Conservation (phyloP, 1,140 invertebrate genomes). For the Papilio polytes region DNA sequence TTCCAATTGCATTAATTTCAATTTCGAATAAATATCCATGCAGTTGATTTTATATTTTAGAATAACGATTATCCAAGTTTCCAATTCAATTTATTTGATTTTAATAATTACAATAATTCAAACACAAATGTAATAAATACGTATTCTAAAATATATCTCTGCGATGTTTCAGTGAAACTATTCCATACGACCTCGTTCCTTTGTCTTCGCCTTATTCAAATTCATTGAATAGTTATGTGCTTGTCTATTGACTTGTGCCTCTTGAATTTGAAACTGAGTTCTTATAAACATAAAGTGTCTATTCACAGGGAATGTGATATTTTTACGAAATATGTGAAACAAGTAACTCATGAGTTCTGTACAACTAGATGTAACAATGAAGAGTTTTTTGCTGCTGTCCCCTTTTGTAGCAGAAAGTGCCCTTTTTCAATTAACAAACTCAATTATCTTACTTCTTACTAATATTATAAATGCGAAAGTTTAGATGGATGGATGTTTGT, state of each 20-base stretch:
- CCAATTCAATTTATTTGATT: neutral
- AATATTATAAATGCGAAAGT: too few species aligned
- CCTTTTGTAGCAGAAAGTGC: neutral
- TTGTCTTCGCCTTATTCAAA: slow-evolving; percentile 11
- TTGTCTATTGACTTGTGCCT: neutral
- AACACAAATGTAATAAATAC: neutral
- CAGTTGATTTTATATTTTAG: neutral
- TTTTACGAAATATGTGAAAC: neutral
- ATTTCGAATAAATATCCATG: neutral
- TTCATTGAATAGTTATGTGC: neutral
- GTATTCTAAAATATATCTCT: neutral
- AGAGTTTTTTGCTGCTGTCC: neutral
- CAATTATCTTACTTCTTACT: too few species aligned
- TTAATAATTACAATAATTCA: neutral
- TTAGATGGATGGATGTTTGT: too few species aligned
- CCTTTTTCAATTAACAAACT: neutral
- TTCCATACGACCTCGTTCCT: neutral
- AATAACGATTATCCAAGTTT: neutral
- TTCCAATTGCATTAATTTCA: slow-evolving; percentile 41
- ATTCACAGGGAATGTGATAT: neutral
- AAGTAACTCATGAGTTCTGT: too few species aligned
- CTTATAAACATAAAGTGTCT: neutral
- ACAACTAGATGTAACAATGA: too few species aligned
- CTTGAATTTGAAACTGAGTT: neutral
- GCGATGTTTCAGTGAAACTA: neutral